Evolutionary conservation across 2,797 vertebrate species (phyloP), one percentile per base, ranked within the genome.

Genomic region (Hipposideros larvatus): DNA sequence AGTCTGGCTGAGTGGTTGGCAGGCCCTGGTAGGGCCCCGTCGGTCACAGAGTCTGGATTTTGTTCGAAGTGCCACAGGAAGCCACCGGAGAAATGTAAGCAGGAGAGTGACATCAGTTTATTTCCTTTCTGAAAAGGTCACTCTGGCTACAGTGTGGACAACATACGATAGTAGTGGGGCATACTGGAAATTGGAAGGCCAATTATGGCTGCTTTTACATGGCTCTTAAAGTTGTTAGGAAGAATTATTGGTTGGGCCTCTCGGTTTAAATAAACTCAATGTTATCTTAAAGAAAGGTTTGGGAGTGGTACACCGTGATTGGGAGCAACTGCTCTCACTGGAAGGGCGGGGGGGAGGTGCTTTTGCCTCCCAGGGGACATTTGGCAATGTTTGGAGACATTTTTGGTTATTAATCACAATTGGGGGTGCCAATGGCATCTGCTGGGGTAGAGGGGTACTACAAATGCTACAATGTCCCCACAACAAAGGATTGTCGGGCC

Each of bases 261-360:
- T 90, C 65, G 53, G 57, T 21, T 63, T 93, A 83, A 96, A 82
- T 51, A 93, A 79, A 70, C 22, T 61, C 59, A 70, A 24, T 10
- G 24, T 37, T 11, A 28, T 53, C 65, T 75, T 55, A 80, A 94
- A 53, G 51, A 51, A 63, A 55, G 77, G 51, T 28, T 19, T 48
- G 41, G 28, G 55, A 53, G 26, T 2, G 1, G 11, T 21, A 3
- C 5, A 26, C 66, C 1, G 7, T 3, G 22, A 31, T 8, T 57
- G 41, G 46, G 61, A 59, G 63, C 78, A 82, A 22, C 65, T 18
- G 41, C 7, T 84, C 41, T 37, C n/a, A 24, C 11, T 13, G 34
- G 51, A 26, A 41, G 34, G 28, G 19, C 3, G 43, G 43, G 43
- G n/a, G 14, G 14, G 63, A 19, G 11, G 13, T 16, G 26, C 51